Base-by-base conservation (phyloP, 2,113 vertebrate genomes). In the Indicator indicator region DNA sequence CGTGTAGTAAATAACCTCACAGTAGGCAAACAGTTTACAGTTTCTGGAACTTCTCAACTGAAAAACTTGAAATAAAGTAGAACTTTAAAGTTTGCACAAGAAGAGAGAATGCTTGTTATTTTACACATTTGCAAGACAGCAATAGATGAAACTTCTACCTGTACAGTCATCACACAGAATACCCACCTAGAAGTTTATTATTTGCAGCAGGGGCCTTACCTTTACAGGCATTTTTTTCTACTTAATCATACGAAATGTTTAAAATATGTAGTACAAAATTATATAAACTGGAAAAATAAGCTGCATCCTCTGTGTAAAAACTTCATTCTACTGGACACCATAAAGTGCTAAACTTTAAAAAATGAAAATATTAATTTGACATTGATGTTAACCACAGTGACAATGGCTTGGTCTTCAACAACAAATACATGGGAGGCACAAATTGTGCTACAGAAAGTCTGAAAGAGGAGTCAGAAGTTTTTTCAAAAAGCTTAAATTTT, bases 271-370 rank as follows among this genome's bases (percentile, higher is more conserved):
- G 38, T 62, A 85, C n/a, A 82, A 92, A 87, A 38, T 32, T 78
- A 87, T 8, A 78, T 20, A 64, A 90, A 83, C 30, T 42, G 27
- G 67, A 87, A 88, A 82, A 79, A 72, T 26, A 76, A 91, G n/a
- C 11, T 50, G 23, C 52, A 94, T 95, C 91, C 96, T 97, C 72
- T 52, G 94, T 84, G 92, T 93, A 97, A 24, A 97, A 98, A 97
- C 46, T 98, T 98, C 97, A 98, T 97, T 98, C 24, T 72, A 93
- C 52, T 90, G 88, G 46, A 97, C 67, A 95, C 83, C 36, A 96
- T 98, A 98, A 98, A 98, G 97, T 88, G 96, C 85, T 96, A 92
- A 97, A 96, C 89, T 92, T 95, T 65, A 88, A 74, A 92, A 94
- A 94, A 91, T 12, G 44, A 93, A 95, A 96, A 92, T 90, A 93